Base-by-base conservation (phyloP, 2,797 vertebrate genomes). In the Distichodus sexfasciatus region DNA sequence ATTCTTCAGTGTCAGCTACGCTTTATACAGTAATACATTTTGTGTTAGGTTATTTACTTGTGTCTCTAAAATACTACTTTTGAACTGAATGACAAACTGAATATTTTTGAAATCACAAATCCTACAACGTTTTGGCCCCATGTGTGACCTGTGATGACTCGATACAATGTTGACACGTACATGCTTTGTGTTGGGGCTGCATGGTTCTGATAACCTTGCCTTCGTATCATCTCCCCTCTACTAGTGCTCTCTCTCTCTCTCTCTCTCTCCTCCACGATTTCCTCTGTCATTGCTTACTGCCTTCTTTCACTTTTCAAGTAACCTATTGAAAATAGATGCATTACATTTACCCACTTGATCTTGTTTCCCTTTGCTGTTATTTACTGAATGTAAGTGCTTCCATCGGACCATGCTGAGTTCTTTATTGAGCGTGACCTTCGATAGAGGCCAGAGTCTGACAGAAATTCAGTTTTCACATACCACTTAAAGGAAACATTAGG, bases 191-290 rank as follows among this genome's bases (percentile, higher is more conserved):
- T 40, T 70, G n/a, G 43, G 23, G 21, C 48, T 43, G 33, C 60
- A 23, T 21, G 15, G 15, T 53, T 28, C 60, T 70, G 28, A 62
- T 70, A 54, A 54, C 59, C 38, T 53, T 33, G 29, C 21, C 41
- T 41, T 69, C 47, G 33, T 44, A 50, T 69, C 36, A 41, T 19
- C 36, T 8, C 6, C 12, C 28, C 28, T 14, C 19, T 50, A 47
- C 12, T 70, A 14, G 4, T 14, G 6, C 46, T 31, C 53, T n/a
- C n/a, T 50, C 62, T 51, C 15, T 33, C 21, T 50, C 60, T 55
- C 43, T 68, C 19, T 26, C 12, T 61, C 15, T 12, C 29, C 38
- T 54, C n/a, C n/a, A 58, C 29, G n/a, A n/a, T n/a, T n/a, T n/a
- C n/a, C n/a, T n/a, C n/a, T n/a, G n/a, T n/a, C n/a, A n/a, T n/a